Base-by-base conservation (phyloP, 2,113 vertebrate species). In the Campylomormyrus tamandua region DNA sequence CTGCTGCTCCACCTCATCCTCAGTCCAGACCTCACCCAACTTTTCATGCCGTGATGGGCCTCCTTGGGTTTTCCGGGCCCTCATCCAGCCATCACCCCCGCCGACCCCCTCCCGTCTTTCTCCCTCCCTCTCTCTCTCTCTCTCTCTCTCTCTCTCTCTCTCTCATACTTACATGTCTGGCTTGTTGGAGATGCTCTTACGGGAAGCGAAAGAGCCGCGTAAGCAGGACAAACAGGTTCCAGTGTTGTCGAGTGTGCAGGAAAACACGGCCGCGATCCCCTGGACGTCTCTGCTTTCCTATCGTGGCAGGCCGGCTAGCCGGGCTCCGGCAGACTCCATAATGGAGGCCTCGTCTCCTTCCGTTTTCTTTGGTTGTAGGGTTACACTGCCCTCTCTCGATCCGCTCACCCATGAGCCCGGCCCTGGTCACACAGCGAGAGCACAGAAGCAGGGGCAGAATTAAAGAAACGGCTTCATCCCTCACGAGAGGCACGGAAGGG, bases 201-300 rank as follows among this genome's bases (percentile, higher is more conserved):
- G 24, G 31, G 85, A 90, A 66, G 86, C n/a, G 89, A 94, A 93
- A 93, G 90, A 91, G 93, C 94, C 90, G 52, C 91, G 93, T 94
- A 94, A 94, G 95, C 95, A 95, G 89, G 83, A 91, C 90, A 77
- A 83, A 87, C 92, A 90, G 94, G 94, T 93, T 95, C 95, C 94
- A 94, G 94, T 95, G 95, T 92, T 95, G 95, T 95, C 92, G 94
- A 96, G 93, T 91, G 77, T 10, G 94, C 94, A 96, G 93, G 93
- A 95, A 95, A 93, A 93, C 91, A 87, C 91, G 91, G 91, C 90
- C 93, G 90, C 86, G 88, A 93, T 93, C 92, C 94, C 92, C 91
- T 94, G 95, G 95, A 94, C 94, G 91, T 92, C 94, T 95, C 92
- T 93, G 95, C 92, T 35, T 92, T 92, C 92, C 92, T 91, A 91